These are phyloP conservation scores for Opisthocomus hoazin DNA, from an alignment of 2,113 vertebrate genomes.

Conservation along the genomic window DNA sequence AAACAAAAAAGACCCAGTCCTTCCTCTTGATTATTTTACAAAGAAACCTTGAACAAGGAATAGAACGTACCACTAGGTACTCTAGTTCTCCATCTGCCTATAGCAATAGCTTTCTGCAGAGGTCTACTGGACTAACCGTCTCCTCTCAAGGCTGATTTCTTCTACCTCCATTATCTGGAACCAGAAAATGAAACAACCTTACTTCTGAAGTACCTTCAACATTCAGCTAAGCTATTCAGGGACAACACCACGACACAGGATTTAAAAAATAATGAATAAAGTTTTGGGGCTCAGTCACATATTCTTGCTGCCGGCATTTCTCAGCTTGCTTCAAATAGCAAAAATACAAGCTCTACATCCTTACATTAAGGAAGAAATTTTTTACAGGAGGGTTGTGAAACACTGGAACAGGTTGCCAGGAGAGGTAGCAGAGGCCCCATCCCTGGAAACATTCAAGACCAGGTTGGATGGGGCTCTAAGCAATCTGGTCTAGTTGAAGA, in stretches of 20 bases:
- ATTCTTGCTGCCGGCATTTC: neutral
- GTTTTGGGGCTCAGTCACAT: neutral
- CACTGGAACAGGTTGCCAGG: no score
- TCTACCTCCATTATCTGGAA: neutral
- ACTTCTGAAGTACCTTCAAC: neutral
- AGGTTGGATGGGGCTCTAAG: no score
- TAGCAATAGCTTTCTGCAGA: neutral
- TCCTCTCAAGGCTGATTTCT: neutral
- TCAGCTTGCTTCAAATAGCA: neutral
- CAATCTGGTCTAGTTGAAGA: no score
- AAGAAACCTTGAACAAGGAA: neutral
- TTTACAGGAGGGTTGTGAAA: no score
- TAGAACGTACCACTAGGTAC: neutral
- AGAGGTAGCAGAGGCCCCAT: no score
- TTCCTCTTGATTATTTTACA: neutral
- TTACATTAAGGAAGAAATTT: no score
- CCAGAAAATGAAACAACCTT: neutral
- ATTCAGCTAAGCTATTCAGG: neutral
- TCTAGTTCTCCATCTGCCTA: neutral
- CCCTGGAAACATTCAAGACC: no score
- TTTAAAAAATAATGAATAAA: neutral
- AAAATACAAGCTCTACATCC: neutral
- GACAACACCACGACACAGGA: neutral
- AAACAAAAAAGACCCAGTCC: neutral
- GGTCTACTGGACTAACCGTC: neutral